phyloP scores from a whole-genome alignment of 64 coral and sea anemone species.

The Porites australiensis region DNA sequence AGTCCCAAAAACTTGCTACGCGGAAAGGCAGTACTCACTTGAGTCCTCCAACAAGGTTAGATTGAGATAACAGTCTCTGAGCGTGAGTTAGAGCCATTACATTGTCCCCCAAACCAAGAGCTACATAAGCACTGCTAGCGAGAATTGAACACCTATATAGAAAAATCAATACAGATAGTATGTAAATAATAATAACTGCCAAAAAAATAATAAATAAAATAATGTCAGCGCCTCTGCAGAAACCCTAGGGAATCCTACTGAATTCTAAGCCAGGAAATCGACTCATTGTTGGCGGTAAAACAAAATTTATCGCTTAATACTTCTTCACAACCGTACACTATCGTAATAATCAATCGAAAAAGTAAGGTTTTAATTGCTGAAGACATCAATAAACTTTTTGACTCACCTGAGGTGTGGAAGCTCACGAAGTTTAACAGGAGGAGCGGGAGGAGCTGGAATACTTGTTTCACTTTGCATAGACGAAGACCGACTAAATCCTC shows the following conservation, averaged over 20 bases:
- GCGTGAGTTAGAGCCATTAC: conserved; percentile 90
- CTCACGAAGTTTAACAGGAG: conserved; percentile 88
- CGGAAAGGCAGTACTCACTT: conserved; percentile 58
- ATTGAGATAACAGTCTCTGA: conserved; percentile 79
- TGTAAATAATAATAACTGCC: too few relatives aligned
- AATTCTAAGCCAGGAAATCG: too few relatives aligned
- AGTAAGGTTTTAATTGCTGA: too few relatives aligned
- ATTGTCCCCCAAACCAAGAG: conserved; percentile 92
- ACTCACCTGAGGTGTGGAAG: conserved; percentile 72
- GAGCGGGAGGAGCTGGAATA: conserved; percentile 84
- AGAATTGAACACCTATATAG: conserved; percentile 75
- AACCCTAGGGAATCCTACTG: too few relatives aligned
- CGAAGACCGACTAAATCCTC: conserved; percentile 54
- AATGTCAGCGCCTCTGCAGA: too few relatives aligned
- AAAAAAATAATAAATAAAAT: too few relatives aligned
- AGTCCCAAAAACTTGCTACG: not conserved
- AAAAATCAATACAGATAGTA: not conserved
- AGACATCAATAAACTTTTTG: too few relatives aligned
- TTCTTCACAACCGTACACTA: too few relatives aligned
- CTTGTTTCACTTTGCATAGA: conserved; percentile 69
- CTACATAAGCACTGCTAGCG: conserved; percentile 84
- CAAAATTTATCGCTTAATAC: too few relatives aligned
- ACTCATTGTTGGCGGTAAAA: too few relatives aligned
- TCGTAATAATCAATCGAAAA: too few relatives aligned
- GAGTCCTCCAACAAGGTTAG: conserved; percentile 84